These are phyloP conservation scores for Bilobella aurantiaca DNA, from an alignment of 1,140 invertebrate species.

Conservation along the genomic window DNA sequence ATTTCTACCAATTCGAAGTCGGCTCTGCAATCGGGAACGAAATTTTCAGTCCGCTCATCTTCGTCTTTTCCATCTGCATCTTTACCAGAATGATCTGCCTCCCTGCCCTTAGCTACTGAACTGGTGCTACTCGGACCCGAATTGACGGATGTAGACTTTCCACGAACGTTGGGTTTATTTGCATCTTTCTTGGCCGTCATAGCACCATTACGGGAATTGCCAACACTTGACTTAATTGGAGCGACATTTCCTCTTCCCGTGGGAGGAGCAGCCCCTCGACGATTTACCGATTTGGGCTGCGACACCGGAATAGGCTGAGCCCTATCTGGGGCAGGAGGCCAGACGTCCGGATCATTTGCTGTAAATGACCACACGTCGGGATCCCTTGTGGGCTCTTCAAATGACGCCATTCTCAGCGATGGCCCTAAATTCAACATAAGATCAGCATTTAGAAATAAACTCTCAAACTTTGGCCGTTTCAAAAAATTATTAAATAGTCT, in stretches of 20 bases:
- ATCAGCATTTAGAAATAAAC: background rate
- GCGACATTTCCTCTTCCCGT: background rate
- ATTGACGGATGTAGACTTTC: background rate
- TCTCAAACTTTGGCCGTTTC: background rate
- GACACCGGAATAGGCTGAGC: constrained; percentile 41
- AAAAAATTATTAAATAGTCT: too few relatives aligned
- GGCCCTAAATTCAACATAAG: constrained; percentile 25
- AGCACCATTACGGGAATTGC: too few relatives aligned
- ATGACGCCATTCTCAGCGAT: constrained; percentile 38
- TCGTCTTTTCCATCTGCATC: constrained; percentile 53
- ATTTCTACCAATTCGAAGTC: constrained; percentile 91
- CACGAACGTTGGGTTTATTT: background rate
- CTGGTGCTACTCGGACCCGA: background rate
- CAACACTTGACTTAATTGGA: background rate
- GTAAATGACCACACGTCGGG: constrained; percentile 38
- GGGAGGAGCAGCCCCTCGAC: background rate
- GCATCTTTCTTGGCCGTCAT: background rate
- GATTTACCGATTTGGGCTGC: background rate
- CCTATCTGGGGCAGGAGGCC: constrained; percentile 61
- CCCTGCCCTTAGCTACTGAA: constrained; percentile 25
- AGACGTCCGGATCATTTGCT: constrained; percentile 52
- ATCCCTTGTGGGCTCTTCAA: constrained; percentile 53
- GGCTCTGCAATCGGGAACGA: constrained; percentile 70
- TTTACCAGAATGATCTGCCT: constrained; percentile 35
- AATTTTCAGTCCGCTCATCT: constrained; percentile 57